A percentile compares a stretch with the other conserved stretches of the same genome.
Conservation (phyloP, 1,140 invertebrate genomes). For the Maniola jurtina region DNA sequence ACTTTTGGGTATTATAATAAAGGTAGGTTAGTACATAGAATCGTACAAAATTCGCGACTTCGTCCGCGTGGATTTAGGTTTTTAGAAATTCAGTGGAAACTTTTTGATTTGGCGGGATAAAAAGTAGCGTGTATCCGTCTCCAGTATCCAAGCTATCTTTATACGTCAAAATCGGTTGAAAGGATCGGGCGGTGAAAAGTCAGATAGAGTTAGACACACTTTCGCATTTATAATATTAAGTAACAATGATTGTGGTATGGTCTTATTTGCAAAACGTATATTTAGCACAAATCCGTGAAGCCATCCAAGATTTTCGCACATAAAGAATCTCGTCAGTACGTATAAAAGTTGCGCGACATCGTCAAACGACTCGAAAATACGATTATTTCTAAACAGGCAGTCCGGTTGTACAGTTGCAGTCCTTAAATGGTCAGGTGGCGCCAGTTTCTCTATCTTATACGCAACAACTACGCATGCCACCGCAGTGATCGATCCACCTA, state of each 20-base stretch:
- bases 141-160: too few relatives aligned
- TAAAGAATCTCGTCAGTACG: background rate
- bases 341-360: slow-evolving; percentile 17
- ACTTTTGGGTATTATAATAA: too few relatives aligned
- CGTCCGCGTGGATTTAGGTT: too few relatives aligned
- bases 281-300: background rate
- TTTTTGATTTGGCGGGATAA: too few relatives aligned
- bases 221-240: background rate
- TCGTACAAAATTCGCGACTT: too few relatives aligned
- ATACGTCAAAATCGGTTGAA: too few relatives aligned
- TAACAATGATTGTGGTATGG: too few relatives aligned
- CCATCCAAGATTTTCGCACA: background rate
- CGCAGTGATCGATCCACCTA: slow-evolving; percentile 21
- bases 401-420: slow-evolving; percentile 70
- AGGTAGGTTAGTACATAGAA: too few relatives aligned
- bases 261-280: background rate
- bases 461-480: slow-evolving; percentile 19
- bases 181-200: too few relatives aligned
- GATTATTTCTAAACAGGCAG: slow-evolving; percentile 58
- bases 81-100: too few relatives aligned
- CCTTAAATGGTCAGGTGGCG: slow-evolving; percentile 63
- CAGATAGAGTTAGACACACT: too few relatives aligned
- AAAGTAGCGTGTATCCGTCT: too few relatives aligned
- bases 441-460: slow-evolving; percentile 49
- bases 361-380: slow-evolving; percentile 26